Evolutionary conservation across 2,888 invertebrate species (phyloP), one percentile per base, ranked within the genome.

Genomic region (Nemotelus nigrinus): DNA sequence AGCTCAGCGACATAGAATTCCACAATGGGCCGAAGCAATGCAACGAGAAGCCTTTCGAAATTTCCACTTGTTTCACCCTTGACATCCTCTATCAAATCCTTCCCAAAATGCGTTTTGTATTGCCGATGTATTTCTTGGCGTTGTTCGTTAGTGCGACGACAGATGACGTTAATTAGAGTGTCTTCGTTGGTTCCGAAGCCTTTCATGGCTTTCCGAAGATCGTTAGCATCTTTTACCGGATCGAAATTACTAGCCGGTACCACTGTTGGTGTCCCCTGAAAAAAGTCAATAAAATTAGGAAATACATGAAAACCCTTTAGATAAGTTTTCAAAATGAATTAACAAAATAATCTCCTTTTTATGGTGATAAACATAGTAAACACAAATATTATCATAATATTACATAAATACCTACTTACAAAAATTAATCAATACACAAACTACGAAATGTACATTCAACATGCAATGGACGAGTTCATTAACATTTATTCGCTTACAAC

Each of bases 131-230:
- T 94, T 84, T 95, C 92, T 82, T 95, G 90, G 78, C 98, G 91
- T 87, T 99, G 97, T 48, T 91, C 91, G 84, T 97, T 96, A 81
- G 93, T 93, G 71, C 98, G 91, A 81, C 91, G 91, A 6, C 94
- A 92, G 67, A 98, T 89, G 8, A 98, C 92, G 82, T 93, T 92
- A 78, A 97, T 96, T 82, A 98, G 93, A 0, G 94, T 90, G 84
- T 94, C 93, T 85, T 98, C 97, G 85, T 98, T 95, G 0, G 97
- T 97, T 50, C 97, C 96, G 58, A 87, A 87, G 41, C 96, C 96
- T 88, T 96, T 96, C 96, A 96, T 96, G 0, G 96, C 96, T 83
- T 93, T 94, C n/a, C 96, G 90, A 44, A 96, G 89, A 2, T 91
- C 88, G 82, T 93, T 93, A 0, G 96, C 96, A 90, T 96, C 96